Base-by-base conservation (phyloP, 1,140 invertebrate genomes). In the Arctopsyche grandis region DNA sequence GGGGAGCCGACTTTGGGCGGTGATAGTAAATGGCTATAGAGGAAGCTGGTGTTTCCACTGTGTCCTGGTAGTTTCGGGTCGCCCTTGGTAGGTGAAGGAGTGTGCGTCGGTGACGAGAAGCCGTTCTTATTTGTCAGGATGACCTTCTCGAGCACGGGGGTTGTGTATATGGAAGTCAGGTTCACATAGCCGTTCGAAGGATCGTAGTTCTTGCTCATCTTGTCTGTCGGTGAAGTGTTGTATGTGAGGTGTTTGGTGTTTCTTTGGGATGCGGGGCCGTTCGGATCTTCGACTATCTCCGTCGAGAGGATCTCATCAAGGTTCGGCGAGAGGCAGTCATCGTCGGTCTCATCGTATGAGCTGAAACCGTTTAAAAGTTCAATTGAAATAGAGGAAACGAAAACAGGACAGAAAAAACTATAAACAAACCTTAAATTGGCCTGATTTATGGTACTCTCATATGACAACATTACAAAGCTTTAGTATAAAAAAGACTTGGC, bases 271-370 rank as follows among this genome's bases (percentile, higher is more conserved):
- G 29, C n/a, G 29, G 58, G 86, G 24, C 87, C 85, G 83, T 86
- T 88, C 5, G 87, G 86, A 71, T 89, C 88, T 63, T 88, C 88
- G 26, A 88, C 83, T 19, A 87, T 87, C 69, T 89, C 88, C 0
- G 86, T 87, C 78, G 85, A 87, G 24, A 91, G 87, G 74, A 91
- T 87, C n/a, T 90, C 89, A 84, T 92, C 91, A 80, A 92, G 81
- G 83, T 91, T 91, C 24, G 91, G 91, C 48, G 91, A 91, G 22
- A 92, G 85, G 77, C 90, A 88, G 81, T 92, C 91, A 73, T 92
- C 91, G 77, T 91, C 90, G 44, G 88, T 90, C 86, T 91, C 90
- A 91, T 91, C 90, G 89, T 90, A 91, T 85, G 90, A 91, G 90
- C 90, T 91, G 88, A 60, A 84, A 66, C 86, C 48, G 24, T 22